These are phyloP conservation scores for Pinna nobilis DNA, from an alignment of 1,140 invertebrate species.

Conservation along the genomic window DNA sequence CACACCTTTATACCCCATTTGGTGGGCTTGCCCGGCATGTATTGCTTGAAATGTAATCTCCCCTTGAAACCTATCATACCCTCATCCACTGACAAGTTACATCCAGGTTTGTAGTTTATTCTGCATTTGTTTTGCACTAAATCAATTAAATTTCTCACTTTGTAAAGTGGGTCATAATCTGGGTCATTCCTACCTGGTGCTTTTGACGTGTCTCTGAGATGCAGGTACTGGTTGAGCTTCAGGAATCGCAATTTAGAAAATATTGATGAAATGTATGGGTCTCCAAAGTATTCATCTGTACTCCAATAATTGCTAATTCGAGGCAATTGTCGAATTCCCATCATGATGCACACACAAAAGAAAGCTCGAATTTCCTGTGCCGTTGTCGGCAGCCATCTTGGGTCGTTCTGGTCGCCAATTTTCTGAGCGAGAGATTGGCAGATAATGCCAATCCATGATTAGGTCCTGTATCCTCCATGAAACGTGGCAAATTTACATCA, in stretches of 20 bases:
- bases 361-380: neutral
- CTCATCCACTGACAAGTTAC: constrained; percentile 12
- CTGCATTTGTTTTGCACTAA: neutral
- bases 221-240: constrained; percentile 9
- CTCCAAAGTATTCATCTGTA: neutral
- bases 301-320: neutral
- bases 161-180: constrained; percentile 1
- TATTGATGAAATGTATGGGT: neutral
- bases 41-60: constrained; percentile 12
- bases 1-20: constrained; percentile 26
- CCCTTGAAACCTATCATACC: constrained; percentile 20
- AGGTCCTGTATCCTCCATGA: too few relatives aligned
- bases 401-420: too few relatives aligned
- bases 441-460: too few relatives aligned
- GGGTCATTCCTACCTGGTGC: neutral
- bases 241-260: neutral
- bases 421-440: too few relatives aligned
- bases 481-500: too few relatives aligned
- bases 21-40: constrained; percentile 15
- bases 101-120: constrained; percentile 5
- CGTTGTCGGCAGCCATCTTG: too few relatives aligned
- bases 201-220: constrained; percentile 5
- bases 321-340: neutral
- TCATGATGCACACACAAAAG: neutral
- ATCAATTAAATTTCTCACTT: constrained; percentile 5